Base-by-base conservation (phyloP, 2,797 vertebrate species). In the Tympanoctomys barrerae region DNA sequence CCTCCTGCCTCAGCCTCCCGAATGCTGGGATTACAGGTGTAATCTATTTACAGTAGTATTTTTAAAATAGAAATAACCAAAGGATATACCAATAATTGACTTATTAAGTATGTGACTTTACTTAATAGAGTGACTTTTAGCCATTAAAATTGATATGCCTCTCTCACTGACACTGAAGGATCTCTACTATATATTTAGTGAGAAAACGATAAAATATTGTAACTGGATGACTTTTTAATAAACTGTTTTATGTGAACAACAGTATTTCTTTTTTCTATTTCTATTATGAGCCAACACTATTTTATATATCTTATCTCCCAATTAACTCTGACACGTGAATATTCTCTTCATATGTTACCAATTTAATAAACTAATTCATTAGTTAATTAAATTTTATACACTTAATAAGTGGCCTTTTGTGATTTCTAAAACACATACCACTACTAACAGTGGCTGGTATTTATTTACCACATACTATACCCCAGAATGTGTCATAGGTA, bases 91-190 rank as follows among this genome's bases (percentile, higher is more conserved):
- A 95, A 80, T 87, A 91, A 49, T 64, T 79, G 31, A 78, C 54
- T 87, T 86, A 9, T 75, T 52, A 90, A 89, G 81, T 89, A 64
- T 87, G 52, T 90, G 52, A 94, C 31, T 66, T 92, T 87, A 59
- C 26, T 83, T 85, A 90, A 61, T 49, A 85, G 36, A 91, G 87
- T 64, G 1, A 13, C 91, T 95, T 92, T 75, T 26, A 64, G 1
- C 26, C 57, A 54, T 91, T 87, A 89, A 91, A 96, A 93, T 68
- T 86, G 24, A n/a, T 14, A 10, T 31, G 24, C 24, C 49, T 90
- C 13, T 78, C 36, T 91, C 95, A 66, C 8, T 39, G 46, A 87
- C 36, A 87, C 21, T 59, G 77, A 94, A 31, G 36, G 36, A 54
- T 91, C 7, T 82, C 21, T 91, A 22, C 7, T 95, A 73, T 24